These are phyloP conservation scores for Cebidichthys violaceus DNA, from an alignment of 2,113 vertebrate species.

Conservation along the genomic window DNA sequence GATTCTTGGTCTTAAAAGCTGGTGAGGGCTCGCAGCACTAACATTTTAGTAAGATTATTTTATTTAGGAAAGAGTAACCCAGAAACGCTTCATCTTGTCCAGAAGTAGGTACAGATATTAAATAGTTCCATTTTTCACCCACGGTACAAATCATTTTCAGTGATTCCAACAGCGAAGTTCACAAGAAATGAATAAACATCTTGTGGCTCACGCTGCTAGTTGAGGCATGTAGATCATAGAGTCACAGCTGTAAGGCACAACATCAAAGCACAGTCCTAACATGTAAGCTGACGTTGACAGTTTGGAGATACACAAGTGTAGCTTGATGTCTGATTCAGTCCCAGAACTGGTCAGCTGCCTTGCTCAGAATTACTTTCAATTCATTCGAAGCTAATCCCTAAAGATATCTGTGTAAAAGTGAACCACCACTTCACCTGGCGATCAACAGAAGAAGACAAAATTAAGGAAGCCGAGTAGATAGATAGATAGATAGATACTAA, in stretches of 20 bases:
- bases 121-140: neutral
- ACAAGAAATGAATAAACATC: slow-evolving; percentile 20
- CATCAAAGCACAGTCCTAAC: slow-evolving; percentile 42
- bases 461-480: no score
- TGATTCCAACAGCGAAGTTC: slow-evolving; percentile 6
- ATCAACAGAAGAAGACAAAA: no score
- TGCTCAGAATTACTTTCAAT: neutral
- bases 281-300: slow-evolving; percentile 14
- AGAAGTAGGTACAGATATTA: neutral
- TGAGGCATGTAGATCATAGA: slow-evolving; percentile 23
- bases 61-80: neutral
- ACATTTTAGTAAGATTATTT: neutral
- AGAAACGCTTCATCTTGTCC: slow-evolving; percentile 13
- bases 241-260: slow-evolving; percentile 35
- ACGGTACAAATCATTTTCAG: slow-evolving; percentile 26
- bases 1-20: neutral
- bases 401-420: no score
- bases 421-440: neutral
- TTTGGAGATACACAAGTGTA: neutral
- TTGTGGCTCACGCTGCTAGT: slow-evolving; percentile 13
- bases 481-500: no score
- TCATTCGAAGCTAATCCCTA: no score
- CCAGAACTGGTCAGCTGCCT: slow-evolving; percentile 10
- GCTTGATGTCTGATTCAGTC: slow-evolving; percentile 13
- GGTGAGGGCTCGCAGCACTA: neutral